Conservation (phyloP, 2,797 vertebrate genomes). For the Lacerta bilineata region DNA sequence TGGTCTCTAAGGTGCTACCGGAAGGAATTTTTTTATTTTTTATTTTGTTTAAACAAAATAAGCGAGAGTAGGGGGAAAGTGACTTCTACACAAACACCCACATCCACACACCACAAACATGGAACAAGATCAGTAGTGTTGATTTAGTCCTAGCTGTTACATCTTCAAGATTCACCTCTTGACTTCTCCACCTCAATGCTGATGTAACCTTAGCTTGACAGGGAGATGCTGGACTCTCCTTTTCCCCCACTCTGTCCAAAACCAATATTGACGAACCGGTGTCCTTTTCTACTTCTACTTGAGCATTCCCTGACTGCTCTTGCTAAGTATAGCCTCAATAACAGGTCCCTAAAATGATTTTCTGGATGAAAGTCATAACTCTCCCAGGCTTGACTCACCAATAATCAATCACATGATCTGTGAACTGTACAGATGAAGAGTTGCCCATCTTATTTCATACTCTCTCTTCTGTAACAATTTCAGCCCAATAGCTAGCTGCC, state of each 20-base stretch:
- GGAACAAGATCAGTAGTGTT: not conserved
- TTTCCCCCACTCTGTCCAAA: slow-evolving; percentile 38
- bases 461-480: not conserved
- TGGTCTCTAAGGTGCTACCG: too few relatives aligned
- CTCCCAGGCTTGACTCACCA: not conserved
- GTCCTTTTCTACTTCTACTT: not conserved
- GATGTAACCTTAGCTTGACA: slow-evolving; percentile 35
- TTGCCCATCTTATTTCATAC: not conserved
- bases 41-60: too few relatives aligned
- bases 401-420: not conserved
- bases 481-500: slow-evolving; percentile 36
- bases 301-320: not conserved
- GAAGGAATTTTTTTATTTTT: too few relatives aligned
- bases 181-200: slow-evolving; percentile 4
- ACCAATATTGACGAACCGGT: slow-evolving; percentile 12
- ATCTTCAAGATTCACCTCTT: slow-evolving; percentile 24
- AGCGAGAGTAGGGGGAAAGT: too few relatives aligned
- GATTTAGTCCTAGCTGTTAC: slow-evolving; percentile 4
- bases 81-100: too few relatives aligned
- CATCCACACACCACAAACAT: not conserved
- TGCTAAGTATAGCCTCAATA: slow-evolving; percentile 15
- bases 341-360: slow-evolving; percentile 11
- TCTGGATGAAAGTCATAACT: slow-evolving; percentile 20
- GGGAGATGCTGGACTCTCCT: not conserved
- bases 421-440: not conserved